A percentile compares a stretch with the other conserved stretches of the same genome.
phyloP scores from a whole-genome alignment of 2,888 invertebrate genomes.

The Polydrusus tereticollis region DNA sequence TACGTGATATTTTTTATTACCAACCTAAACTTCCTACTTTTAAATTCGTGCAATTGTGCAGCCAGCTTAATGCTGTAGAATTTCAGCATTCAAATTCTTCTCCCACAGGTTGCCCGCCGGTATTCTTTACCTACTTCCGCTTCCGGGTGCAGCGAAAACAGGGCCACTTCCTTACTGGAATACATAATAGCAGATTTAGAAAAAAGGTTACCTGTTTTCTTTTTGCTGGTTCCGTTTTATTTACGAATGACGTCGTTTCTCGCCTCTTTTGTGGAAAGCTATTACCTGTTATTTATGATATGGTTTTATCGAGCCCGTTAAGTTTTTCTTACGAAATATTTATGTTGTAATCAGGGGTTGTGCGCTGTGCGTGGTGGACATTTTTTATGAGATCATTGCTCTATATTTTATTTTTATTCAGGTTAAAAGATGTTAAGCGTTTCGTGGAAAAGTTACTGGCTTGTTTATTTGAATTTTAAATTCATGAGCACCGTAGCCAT shows the following conservation, averaged over 20 bases:
- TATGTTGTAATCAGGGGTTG: slow-evolving; percentile 32
- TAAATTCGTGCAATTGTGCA: no score
- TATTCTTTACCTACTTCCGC: slow-evolving; percentile 12
- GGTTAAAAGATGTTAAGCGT: slow-evolving; percentile 6
- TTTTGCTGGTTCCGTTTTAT: slow-evolving; percentile 29
- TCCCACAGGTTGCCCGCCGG: slow-evolving; percentile 13
- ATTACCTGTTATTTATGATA: slow-evolving; percentile 42
- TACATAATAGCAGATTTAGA: slow-evolving; percentile 33
- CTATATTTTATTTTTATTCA: background rate
- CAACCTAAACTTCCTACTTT: no score
- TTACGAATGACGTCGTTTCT: slow-evolving; percentile 33
- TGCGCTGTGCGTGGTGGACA: slow-evolving; percentile 27
- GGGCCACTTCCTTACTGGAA: slow-evolving; percentile 26
- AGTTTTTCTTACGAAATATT: slow-evolving; percentile 34
- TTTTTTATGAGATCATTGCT: slow-evolving; percentile 13
- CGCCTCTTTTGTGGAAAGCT: slow-evolving; percentile 40
- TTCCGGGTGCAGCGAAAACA: slow-evolving; percentile 18
- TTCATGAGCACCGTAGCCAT: no score
- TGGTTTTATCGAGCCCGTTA: slow-evolving; percentile 30
- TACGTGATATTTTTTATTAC: no score
- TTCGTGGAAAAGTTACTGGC: background rate
- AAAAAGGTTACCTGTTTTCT: slow-evolving; percentile 33
- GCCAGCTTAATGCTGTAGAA: no score
- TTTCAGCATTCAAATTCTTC: background rate
- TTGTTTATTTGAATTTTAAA: no score